Conservation (phyloP, 2,888 invertebrate genomes). For the Pantelozetes paolii region DNA sequence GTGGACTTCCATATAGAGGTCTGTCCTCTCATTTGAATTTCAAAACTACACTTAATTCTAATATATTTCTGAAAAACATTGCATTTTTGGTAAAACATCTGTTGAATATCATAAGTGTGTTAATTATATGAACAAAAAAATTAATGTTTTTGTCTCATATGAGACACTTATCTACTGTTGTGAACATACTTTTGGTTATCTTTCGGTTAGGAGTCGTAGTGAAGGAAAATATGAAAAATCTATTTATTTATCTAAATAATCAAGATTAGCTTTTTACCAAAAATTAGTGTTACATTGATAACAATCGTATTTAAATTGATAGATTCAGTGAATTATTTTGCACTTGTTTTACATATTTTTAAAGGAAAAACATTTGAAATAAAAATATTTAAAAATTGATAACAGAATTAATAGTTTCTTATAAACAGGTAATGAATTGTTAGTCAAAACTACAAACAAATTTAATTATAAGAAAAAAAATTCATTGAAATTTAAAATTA, state of each 20-base stretch:
- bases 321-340: not conserved
- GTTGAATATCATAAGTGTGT: not conserved
- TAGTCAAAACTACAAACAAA: too few relatives aligned
- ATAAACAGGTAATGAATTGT: too few relatives aligned
- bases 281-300: not conserved
- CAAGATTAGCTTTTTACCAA: not conserved
- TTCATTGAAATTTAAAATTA: too few relatives aligned
- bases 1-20: slow-evolving; percentile 34
- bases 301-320: not conserved
- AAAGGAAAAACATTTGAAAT: not conserved
- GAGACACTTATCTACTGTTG: too few relatives aligned
- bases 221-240: not conserved
- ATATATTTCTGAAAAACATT: not conserved
- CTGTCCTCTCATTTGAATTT: not conserved
- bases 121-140: not conserved
- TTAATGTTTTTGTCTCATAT: not conserved
- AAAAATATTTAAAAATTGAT: not conserved
- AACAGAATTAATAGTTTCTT: not conserved
- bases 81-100: not conserved
- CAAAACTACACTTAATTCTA: too few relatives aligned
- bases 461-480: too few relatives aligned
- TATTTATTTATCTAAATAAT: not conserved
- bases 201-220: not conserved
- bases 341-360: too few relatives aligned
- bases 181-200: not conserved